Evolutionary conservation across 2,888 invertebrate species (phyloP).

Genomic region (Noctua fimbriata): DNA sequence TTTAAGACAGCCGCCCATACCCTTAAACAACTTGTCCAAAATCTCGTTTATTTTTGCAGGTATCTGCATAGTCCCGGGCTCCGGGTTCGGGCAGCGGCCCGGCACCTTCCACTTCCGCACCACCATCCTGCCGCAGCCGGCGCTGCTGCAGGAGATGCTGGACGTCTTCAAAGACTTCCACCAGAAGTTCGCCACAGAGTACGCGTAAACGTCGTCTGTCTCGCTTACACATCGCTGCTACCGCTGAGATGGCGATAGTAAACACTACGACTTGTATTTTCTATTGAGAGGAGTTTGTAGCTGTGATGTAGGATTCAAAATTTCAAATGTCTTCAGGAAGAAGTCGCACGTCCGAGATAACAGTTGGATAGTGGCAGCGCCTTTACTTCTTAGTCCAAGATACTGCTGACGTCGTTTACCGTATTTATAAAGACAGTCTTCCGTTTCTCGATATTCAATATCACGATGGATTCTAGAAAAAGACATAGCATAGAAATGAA

Average conservation of each 20-base stretch:
- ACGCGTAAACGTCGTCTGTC: slow-evolving; percentile 66
- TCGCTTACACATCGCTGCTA: not conserved
- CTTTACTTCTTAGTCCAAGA: not conserved
- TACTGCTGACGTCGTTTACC: not conserved
- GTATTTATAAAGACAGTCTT: not conserved
- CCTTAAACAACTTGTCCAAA: not conserved
- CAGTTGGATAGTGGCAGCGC: not conserved
- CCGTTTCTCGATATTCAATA: not conserved
- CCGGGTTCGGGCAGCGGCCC: slow-evolving; percentile 98
- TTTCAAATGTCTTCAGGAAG: not conserved
- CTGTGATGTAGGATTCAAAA: slow-evolving; percentile 29
- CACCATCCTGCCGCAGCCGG: slow-evolving; percentile 97
- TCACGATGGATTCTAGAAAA: slow-evolving; percentile 7
- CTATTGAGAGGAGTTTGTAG: slow-evolving; percentile 23
- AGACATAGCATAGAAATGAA: not conserved
- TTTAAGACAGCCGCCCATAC: not conserved
- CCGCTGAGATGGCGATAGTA: not conserved
- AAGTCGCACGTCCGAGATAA: not conserved
- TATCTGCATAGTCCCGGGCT: slow-evolving; percentile 98
- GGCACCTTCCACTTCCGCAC: slow-evolving; percentile 99
- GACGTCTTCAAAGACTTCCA: slow-evolving; percentile 96
- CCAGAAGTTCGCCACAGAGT: slow-evolving; percentile 91
- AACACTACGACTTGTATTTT: slow-evolving; percentile 14
- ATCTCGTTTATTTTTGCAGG: slow-evolving; percentile 86
- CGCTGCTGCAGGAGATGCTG: slow-evolving; percentile 95